These are phyloP conservation scores for Chitala chitala DNA, from an alignment of 2,113 vertebrate genomes.

Conservation along the genomic window DNA sequence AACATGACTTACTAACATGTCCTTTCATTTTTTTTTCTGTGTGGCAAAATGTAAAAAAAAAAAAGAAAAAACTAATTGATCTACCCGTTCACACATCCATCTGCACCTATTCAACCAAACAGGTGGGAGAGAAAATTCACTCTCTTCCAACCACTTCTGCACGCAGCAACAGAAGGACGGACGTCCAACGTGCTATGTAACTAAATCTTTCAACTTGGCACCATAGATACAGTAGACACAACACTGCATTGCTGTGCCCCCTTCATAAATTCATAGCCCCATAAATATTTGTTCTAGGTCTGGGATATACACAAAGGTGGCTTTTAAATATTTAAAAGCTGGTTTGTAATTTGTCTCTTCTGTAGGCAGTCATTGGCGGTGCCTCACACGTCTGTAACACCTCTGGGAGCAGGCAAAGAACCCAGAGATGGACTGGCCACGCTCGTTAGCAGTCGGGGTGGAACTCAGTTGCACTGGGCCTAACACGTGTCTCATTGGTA, in stretches of 20 bases:
- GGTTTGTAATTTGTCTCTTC: slow-evolving; percentile 50
- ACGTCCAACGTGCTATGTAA: slow-evolving; percentile 52
- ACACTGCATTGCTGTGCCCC: slow-evolving; percentile 45
- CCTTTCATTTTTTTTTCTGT: too few species aligned
- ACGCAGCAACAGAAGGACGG: slow-evolving; percentile 34
- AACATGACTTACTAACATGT: too few species aligned
- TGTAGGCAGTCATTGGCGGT: slow-evolving; percentile 16
- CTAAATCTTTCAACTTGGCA: slow-evolving; percentile 43
- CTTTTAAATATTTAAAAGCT: slow-evolving; percentile 52
- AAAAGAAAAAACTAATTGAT: background rate
- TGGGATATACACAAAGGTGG: slow-evolving; percentile 42
- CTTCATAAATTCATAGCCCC: slow-evolving; percentile 53
- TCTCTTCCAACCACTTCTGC: background rate
- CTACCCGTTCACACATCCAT: background rate
- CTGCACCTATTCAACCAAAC: too few species aligned
- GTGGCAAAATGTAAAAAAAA: background rate
- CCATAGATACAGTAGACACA: slow-evolving; percentile 52
- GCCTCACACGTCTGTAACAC: slow-evolving; percentile 26
- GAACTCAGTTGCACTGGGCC: too few species aligned
- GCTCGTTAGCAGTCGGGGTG: too few species aligned
- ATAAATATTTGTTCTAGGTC: slow-evolving; percentile 62
- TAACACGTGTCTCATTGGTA: too few species aligned
- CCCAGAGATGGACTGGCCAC: too few species aligned
- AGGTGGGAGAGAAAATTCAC: too few species aligned
- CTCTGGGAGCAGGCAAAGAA: slow-evolving; percentile 13